A percentile compares a stretch with the other conserved stretches of the same genome.
Evolutionary conservation across 2,113 vertebrate species (phyloP).

Genomic region (Hystrix cristata): DNA sequence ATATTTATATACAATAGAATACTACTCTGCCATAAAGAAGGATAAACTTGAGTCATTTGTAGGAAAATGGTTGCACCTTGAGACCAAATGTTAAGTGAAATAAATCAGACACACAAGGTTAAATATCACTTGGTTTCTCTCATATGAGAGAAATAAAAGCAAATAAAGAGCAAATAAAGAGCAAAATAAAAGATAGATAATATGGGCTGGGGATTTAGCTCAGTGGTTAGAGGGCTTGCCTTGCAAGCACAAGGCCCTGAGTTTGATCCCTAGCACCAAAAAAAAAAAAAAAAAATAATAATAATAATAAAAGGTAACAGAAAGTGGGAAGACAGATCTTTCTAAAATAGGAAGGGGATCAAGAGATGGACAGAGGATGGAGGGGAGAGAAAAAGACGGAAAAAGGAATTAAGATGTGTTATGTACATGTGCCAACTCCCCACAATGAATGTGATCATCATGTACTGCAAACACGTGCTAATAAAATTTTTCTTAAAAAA

Average conservation of each 20-base stretch:
- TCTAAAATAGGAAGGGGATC: not conserved
- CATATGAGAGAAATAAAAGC: no score
- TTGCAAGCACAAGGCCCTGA: no score
- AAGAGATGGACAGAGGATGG: no score
- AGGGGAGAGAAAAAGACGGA: no score
- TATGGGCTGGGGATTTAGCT: no score
- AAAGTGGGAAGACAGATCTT: not conserved
- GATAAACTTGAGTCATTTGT: not conserved
- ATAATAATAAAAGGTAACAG: no score
- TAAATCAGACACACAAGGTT: not conserved
- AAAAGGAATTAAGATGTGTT: not conserved
- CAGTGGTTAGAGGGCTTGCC: no score
- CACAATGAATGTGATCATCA: not conserved
- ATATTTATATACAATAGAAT: not conserved
- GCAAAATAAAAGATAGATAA: not conserved
- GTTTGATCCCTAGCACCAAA: no score
- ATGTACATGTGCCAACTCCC: not conserved
- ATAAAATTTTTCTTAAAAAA: not conserved
- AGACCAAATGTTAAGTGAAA: not conserved
- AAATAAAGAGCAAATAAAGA: no score
- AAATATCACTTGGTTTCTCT: not conserved
- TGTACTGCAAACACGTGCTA: not conserved
- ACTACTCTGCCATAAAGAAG: not conserved
- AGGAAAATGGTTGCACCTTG: not conserved
- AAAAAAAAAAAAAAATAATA: no score